Evolutionary conservation across 2,888 invertebrate genomes (phyloP), one percentile per base, ranked within the genome.

Genomic region (Callyntrura guangdongensis): DNA sequence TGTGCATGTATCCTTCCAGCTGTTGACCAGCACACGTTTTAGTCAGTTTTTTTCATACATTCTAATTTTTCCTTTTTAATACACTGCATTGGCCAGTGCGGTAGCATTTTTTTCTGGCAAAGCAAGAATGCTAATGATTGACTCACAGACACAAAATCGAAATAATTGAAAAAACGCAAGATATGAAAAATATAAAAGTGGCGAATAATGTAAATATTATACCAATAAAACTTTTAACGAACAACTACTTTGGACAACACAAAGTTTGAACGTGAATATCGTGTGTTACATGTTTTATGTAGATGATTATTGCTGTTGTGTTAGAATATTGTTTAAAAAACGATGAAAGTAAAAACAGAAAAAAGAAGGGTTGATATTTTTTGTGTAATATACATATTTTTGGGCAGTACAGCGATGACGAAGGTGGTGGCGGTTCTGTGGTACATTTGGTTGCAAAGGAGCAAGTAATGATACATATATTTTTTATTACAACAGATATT

Each of bases 191-290:
- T 5, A 36, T 36, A 61, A 8, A 81, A 36, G 36, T 61, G 20
- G 45, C 14, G 45, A 64, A 20, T 25, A 64, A 82, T 36, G 36
- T 36, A 36, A 36, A 36, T 36, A 36, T 36, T 36, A 36, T 36
- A 64, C 36, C 61, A 77, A 25, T 89, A 77, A 89, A 36, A 89
- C 83, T 89, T 89, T 83, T 89, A 89, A 89, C 89, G 89, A 89
- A 89, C 83, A 64, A 61, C 83, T 89, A 64, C 67, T 86, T 74
- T 61, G 53, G 47, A 64, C 49, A 79, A 79, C 20, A 67, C 49
- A 79, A 77, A 77, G 20, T 20, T 67, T 87, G 53, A 56, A 67
- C 67, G 49, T 36, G 36, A 36, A 6, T 86, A 86, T 81, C 64
- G 72, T 86, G 69, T 85, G 61, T 82, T 79, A 56, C 79, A 72